phyloP scores from a whole-genome alignment of 2,888 invertebrate genomes.

The Augochlorella aurata region DNA sequence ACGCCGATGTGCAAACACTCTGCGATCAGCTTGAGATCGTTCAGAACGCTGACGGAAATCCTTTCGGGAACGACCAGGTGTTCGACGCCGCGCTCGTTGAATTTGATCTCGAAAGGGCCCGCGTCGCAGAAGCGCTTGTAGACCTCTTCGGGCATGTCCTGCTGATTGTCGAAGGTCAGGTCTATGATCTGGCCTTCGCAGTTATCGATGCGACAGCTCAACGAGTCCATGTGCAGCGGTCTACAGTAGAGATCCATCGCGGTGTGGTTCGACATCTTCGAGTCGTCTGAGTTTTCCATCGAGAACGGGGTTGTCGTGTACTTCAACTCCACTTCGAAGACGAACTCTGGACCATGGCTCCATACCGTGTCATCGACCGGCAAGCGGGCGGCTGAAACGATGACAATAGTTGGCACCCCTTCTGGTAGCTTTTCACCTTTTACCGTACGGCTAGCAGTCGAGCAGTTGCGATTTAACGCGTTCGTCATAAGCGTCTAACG shows the following conservation, averaged over 20 bases:
- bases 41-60: conserved; percentile 20
- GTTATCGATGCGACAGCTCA: conserved; percentile 56
- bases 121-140: conserved; percentile 2
- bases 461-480: too few species aligned
- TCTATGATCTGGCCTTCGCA: conserved; percentile 55
- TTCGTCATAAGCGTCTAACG: too few species aligned
- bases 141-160: conserved; percentile 20
- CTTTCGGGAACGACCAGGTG: conserved; percentile 38
- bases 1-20: conserved; percentile 55
- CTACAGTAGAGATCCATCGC: conserved; percentile 51
- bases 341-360: conserved; percentile 71
- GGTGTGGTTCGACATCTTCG: conserved; percentile 47
- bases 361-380: conserved; percentile 62
- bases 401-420: background rate
- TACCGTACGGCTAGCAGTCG: too few species aligned
- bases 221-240: conserved; percentile 38
- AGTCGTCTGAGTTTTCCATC: conserved; percentile 37
- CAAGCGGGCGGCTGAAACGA: conserved; percentile 53
- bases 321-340: conserved; percentile 69
- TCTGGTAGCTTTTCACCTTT: too few species aligned
- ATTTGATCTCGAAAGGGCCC: conserved; percentile 56
- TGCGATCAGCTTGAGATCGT: conserved; percentile 43
- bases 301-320: conserved; percentile 65
- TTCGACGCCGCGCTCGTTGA: conserved; percentile 56
- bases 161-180: conserved; percentile 49